Evolutionary conservation across 2,797 vertebrate species (phyloP), one percentile per base, ranked within the genome.

Genomic region (Sardinella longiceps): DNA sequence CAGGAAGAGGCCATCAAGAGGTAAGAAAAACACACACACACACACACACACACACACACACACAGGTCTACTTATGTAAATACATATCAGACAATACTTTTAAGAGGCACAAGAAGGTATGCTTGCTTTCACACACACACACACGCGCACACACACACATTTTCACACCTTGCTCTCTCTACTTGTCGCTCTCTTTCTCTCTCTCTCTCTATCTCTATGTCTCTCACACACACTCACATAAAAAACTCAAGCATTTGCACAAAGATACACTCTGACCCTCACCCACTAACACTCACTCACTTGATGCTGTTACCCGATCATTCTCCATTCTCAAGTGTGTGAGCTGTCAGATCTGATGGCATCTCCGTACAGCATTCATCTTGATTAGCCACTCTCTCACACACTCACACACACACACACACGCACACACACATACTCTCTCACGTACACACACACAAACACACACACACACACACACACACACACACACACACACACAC

Each of bases 1-100:
- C 97, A 99, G 92, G 97, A 98, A 87, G 97, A 98, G 88, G 96
- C 97, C 91, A 98, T 98, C 92, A 98, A 97, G 91, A 96, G 97
- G 98, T 98, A 95, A 94, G 66, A 63, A 10, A 6, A 25, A 3
- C 12, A 11, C 66, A 77, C 43, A 80, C 33, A 56, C 58, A 28
- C 58, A 25, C n/a, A 28, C 58, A 25, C n/a, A 63, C 58, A 63
- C 56, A 25, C 56, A 56, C 53, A 56, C 53, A n/a, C 20, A 56
- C 53, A 56, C 53, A 56, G 9, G 23, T 10, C 46, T 43, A 7
- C 7, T 3, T 43, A 43, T 43, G 43, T 7, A 43, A 4, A 0
- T 7, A 43, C 43, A 43, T 43, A 43, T 43, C 43, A 43, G 43
- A 43, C 43, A 43, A 43, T 43, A 3, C 43, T 43, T 43, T 43